A percentile compares a stretch with the other conserved stretches of the same genome.
Conservation (phyloP, 1,140 invertebrate genomes). For the Diabrotica undecimpunctata region DNA sequence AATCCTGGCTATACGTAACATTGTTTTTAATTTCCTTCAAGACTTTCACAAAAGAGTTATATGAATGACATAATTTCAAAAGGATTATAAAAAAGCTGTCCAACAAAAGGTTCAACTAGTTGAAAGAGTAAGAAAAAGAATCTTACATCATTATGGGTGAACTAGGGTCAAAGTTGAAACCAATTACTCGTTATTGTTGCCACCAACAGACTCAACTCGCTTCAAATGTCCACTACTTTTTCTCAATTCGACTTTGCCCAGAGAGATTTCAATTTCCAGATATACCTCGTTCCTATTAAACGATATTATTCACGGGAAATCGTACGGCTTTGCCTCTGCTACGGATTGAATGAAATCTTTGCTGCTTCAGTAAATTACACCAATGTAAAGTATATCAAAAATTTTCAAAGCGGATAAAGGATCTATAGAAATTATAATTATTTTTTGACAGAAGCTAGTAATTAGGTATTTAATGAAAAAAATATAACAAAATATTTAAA, state of each 20-base stretch:
- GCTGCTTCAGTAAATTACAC: not conserved
- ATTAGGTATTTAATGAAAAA: too few species aligned
- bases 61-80: slow-evolving; percentile 10
- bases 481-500: too few species aligned
- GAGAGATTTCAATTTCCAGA: slow-evolving; percentile 34
- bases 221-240: slow-evolving; percentile 26
- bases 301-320: slow-evolving; percentile 11
- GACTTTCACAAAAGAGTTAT: slow-evolving; percentile 4
- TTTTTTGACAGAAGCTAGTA: too few species aligned
- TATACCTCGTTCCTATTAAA: slow-evolving; percentile 17
- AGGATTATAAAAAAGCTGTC: not conserved
- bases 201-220: slow-evolving; percentile 27
- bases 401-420: too few species aligned
- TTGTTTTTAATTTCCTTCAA: too few species aligned
- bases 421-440: too few species aligned
- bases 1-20: too few species aligned
- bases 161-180: slow-evolving; percentile 34
- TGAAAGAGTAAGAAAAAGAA: slow-evolving; percentile 10
- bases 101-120: slow-evolving; percentile 7
- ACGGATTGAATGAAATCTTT: not conserved
- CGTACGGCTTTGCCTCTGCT: not conserved
- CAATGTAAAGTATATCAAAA: too few species aligned
- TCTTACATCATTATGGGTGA: slow-evolving; percentile 33
- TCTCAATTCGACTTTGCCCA: slow-evolving; percentile 18
- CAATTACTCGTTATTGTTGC: slow-evolving; percentile 36